These are phyloP conservation scores for Rhodinocichla rosea DNA, from an alignment of 2,113 vertebrate species.

Conservation along the genomic window DNA sequence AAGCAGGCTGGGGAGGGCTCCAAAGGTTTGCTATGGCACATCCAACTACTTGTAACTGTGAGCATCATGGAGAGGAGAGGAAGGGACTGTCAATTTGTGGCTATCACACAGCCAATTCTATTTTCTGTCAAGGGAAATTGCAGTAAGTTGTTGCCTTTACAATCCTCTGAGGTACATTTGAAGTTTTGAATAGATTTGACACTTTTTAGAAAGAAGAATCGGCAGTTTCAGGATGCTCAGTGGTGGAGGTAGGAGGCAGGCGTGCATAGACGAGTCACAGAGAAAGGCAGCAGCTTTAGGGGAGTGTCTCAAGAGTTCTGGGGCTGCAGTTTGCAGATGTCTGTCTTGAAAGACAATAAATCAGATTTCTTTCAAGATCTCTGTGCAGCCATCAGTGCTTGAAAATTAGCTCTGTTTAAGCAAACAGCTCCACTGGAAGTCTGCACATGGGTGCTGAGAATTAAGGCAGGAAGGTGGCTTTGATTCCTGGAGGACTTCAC, in stretches of 20 bases:
- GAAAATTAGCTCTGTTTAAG: neutral
- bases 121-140: conserved; percentile 33
- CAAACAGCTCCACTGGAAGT: neutral
- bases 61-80: conserved; percentile 76
- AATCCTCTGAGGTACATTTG: conserved; percentile 11
- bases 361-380: neutral
- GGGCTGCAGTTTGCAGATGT: neutral
- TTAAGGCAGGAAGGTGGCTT: neutral
- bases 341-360: neutral
- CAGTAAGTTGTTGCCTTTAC: conserved; percentile 19
- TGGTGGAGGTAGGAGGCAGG: neutral
- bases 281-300: neutral
- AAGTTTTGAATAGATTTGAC: conserved; percentile 34
- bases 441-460: neutral
- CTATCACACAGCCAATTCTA: conserved; percentile 51
- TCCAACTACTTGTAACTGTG: conserved; percentile 34
- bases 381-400: neutral
- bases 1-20: neutral
- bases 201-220: neutral
- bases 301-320: neutral
- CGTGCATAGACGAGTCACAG: neutral
- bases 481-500: neutral
- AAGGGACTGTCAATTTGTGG: conserved; percentile 78
- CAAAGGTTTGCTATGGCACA: conserved; percentile 29
- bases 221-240: neutral